Evolutionary conservation across 2,888 invertebrate genomes (phyloP).

Genomic region (Cheilosia urbana): DNA sequence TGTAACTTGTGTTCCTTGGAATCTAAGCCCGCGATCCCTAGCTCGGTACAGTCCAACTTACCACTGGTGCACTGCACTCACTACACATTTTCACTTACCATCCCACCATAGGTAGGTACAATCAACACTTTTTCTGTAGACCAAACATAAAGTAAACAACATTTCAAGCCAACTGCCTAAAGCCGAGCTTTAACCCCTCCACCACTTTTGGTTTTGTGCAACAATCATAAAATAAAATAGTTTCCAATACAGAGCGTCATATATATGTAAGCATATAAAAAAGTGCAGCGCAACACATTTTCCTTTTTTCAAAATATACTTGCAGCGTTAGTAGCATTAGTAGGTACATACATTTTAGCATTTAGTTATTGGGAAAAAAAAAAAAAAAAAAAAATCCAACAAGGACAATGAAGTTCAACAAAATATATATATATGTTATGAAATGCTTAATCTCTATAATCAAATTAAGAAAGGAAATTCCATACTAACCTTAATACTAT

Average conservation of each 20-base stretch:
- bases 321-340: conserved; percentile 65
- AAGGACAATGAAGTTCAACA: conserved; percentile 51
- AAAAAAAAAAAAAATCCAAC: conserved; percentile 52
- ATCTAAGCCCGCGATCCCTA: no score
- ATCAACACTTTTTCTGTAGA: no score
- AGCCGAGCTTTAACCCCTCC: conserved; percentile 28
- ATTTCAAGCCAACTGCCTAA: conserved; percentile 25
- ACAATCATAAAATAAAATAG: conserved; percentile 17
- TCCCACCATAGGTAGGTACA: background rate
- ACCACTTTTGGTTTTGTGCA: conserved; percentile 22
- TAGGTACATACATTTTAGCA: conserved; percentile 60
- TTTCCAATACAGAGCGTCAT: conserved; percentile 35
- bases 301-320: conserved; percentile 37
- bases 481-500: conserved; percentile 98
- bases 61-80: no score
- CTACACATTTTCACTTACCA: no score
- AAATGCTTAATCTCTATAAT: conserved; percentile 45
- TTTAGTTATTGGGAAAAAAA: conserved; percentile 51
- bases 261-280: conserved; percentile 45
- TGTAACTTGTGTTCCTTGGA: no score
- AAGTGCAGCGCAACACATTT: conserved; percentile 56
- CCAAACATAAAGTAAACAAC: background rate
- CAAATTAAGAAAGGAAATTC: conserved; percentile 11
- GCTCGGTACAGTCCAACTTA: no score
- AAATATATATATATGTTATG: conserved; percentile 39